Percentiles rank a stretch among this genome's conserved stretches.
Conservation (phyloP, 1,140 invertebrate genomes). For the Pseudomyrmex concolor region DNA sequence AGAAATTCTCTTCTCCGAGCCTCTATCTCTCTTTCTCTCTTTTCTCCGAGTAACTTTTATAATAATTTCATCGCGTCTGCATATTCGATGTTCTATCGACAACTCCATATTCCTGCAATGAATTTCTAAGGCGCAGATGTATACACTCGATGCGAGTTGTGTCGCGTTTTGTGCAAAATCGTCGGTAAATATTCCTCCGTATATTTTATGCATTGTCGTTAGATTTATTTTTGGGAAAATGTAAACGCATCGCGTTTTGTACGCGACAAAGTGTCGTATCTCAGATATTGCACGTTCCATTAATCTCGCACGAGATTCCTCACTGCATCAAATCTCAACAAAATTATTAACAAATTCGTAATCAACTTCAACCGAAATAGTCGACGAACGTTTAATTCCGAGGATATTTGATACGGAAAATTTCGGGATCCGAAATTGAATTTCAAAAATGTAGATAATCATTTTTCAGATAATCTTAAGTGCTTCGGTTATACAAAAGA, state of each 20-base stretch:
- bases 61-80: constrained; percentile 59
- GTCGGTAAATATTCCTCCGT: constrained; percentile 7
- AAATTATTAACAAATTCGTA: background rate
- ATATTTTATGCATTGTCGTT: background rate
- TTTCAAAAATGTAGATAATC: constrained; percentile 14
- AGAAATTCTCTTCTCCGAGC: constrained; percentile 42
- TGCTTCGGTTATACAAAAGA: constrained; percentile 18
- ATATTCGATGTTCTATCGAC: constrained; percentile 54
- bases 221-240: constrained; percentile 14
- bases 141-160: constrained; percentile 10
- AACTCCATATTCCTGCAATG: constrained; percentile 56
- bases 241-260: background rate
- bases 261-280: background rate
- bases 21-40: background rate
- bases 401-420: too few relatives aligned
- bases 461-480: constrained; percentile 30
- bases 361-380: background rate
- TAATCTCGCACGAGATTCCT: too few relatives aligned
- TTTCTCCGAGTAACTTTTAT: constrained; percentile 47
- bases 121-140: constrained; percentile 36
- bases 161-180: background rate
- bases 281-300: background rate
- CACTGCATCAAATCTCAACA: background rate
- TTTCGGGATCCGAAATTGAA: background rate
- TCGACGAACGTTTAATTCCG: too few relatives aligned